Base-by-base conservation (phyloP, 2,113 vertebrate genomes). In the Butorides virescens region DNA sequence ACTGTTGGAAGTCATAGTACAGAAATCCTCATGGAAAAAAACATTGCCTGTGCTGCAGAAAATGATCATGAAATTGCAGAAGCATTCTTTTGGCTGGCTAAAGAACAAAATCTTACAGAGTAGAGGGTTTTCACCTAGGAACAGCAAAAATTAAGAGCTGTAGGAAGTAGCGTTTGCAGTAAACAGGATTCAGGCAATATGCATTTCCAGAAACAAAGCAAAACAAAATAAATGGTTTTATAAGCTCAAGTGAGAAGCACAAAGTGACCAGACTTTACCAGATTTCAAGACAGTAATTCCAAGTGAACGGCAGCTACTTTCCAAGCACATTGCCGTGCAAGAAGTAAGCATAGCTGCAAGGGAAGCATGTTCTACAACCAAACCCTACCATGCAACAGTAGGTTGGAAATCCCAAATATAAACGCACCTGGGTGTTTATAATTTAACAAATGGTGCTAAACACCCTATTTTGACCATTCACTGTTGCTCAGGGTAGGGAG, bases 11-110 rank as follows among this genome's bases (percentile, higher is more conserved):
- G 56, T 18, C 23, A 44, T 2, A 34, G 13, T 1, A 2, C 52
- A 78, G 88, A 91, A 94, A 87, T 86, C 34, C 91, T 85, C 61
- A 39, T 2, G 62, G 70, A 94, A 79, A 92, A 81, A 81, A 91
- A 46, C 42, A 46, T 0, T 13, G 63, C 71, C 59, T 36, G 44
- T 30, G 61, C 75, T 81, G 74, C 93, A 81, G 75, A 88, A 66
- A 74, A 42, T 1, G 4, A 27, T 25, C 14, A 1, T 32, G 52
- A 27, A 63, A 49, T 21, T 42, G 65, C 86, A 74, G 46, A 47
- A 86, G 16, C 4, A 0, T 83, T 90, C 71, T 2, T 47, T 39
- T 46, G 37, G 37, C 46, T 93, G 66, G 25, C 2, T 63, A 65
- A 75, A 74, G 79, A 61, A 39, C 23, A 84, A 44, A 59, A 23